phyloP scores from a whole-genome alignment of 2,888 invertebrate species.

The Athalia cordata region DNA sequence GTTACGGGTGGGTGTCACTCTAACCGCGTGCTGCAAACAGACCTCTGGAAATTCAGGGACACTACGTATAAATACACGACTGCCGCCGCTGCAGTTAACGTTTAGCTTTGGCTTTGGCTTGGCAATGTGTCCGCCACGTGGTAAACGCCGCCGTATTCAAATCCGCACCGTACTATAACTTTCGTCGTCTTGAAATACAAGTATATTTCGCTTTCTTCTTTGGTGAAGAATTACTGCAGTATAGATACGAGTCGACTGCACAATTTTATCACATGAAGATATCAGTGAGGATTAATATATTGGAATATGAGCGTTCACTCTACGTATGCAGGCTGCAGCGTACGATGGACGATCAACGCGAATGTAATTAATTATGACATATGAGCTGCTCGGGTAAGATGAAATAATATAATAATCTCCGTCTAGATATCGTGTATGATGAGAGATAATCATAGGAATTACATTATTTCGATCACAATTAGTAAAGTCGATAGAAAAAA shows the following conservation, averaged over 20 bases:
- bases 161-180: background rate
- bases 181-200: background rate
- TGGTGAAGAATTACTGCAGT: background rate
- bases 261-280: no score
- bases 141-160: constrained; percentile 5
- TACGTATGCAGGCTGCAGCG: no score
- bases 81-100: no score
- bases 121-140: constrained; percentile 39
- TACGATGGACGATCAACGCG: background rate
- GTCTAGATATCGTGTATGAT: no score
- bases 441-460: no score
- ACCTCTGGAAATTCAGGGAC: constrained; percentile 32
- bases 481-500: no score
- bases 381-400: no score
- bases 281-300: no score
- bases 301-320: no score
- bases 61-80: constrained; percentile 43
- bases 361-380: background rate
- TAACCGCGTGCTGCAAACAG: background rate
- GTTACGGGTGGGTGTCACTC: no score
- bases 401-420: no score
- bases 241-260: background rate
- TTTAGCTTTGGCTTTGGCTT: background rate
- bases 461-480: no score
- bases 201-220: background rate